Evolutionary conservation across 2,113 vertebrate genomes (phyloP).

Genomic region (Mormoops blainvillei): DNA sequence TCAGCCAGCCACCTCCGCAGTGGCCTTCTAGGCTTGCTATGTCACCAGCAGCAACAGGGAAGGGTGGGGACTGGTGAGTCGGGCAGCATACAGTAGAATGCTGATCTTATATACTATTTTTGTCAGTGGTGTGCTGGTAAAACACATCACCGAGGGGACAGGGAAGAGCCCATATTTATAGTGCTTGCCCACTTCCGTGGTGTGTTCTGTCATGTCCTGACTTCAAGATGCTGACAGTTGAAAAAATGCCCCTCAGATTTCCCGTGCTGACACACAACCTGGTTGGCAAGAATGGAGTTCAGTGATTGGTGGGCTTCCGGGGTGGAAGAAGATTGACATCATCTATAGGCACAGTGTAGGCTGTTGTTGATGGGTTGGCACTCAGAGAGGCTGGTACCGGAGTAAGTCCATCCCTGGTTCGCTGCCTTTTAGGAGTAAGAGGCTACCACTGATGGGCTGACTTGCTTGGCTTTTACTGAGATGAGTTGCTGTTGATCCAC

Average conservation of each 20-base stretch:
- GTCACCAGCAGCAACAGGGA: not conserved
- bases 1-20: not conserved
- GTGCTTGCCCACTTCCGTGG: not conserved
- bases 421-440: not conserved
- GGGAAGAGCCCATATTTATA: not conserved
- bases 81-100: no score
- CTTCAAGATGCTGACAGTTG: not conserved
- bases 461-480: not conserved
- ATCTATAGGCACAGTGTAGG: not conserved
- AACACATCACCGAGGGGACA: not conserved
- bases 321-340: not conserved
- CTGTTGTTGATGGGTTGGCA: not conserved
- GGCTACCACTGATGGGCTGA: not conserved
- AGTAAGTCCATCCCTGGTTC: not conserved
- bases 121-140: not conserved
- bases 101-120: not conserved
- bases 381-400: not conserved
- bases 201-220: not conserved
- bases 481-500: not conserved
- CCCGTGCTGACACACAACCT: not conserved
- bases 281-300: not conserved
- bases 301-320: not conserved
- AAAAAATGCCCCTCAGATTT: not conserved
- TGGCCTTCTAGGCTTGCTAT: not conserved
- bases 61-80: no score